Percentiles rank a stretch among this genome's conserved stretches.
Conservation (phyloP, 2,113 vertebrate genomes). For the Grammomys dolichurus region DNA sequence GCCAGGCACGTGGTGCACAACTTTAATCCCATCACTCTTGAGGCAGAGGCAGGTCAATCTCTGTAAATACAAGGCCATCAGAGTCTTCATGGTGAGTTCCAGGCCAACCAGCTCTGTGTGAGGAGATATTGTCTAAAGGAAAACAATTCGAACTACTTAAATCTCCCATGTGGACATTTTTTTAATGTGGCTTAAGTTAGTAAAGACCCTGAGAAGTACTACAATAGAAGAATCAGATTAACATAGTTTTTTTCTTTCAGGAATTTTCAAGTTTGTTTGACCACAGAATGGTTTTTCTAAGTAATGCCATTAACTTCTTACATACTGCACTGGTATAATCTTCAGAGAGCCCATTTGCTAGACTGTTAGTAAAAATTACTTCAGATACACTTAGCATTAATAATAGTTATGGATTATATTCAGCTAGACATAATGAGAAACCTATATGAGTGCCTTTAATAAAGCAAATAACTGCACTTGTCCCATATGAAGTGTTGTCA, state of each 20-base stretch:
- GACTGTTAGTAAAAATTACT: constrained; percentile 4
- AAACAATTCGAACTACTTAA: background rate
- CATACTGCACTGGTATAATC: background rate
- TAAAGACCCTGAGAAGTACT: constrained; percentile 27
- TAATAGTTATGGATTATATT: constrained; percentile 36
- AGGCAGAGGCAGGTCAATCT: background rate
- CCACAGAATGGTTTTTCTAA: background rate
- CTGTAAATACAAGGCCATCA: background rate
- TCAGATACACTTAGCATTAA: constrained; percentile 47
- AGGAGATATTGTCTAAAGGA: background rate
- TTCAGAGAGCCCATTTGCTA: constrained; percentile 23
- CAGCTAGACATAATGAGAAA: constrained; percentile 44
- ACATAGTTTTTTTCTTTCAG: background rate
- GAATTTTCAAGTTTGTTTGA: constrained; percentile 35
- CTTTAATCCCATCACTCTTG: background rate
- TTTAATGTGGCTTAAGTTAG: background rate
- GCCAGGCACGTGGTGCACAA: background rate
- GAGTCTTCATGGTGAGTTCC: background rate
- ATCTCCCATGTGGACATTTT: constrained; percentile 2
- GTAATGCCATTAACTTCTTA: background rate
- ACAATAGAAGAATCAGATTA: background rate
- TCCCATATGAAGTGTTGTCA: background rate
- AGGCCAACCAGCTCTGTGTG: background rate
- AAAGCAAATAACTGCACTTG: constrained; percentile 46
- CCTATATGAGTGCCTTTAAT: constrained; percentile 30